Evolutionary conservation across 2,888 invertebrate genomes (phyloP), one percentile per base, ranked within the genome.

Genomic region (Watsonalla binaria): DNA sequence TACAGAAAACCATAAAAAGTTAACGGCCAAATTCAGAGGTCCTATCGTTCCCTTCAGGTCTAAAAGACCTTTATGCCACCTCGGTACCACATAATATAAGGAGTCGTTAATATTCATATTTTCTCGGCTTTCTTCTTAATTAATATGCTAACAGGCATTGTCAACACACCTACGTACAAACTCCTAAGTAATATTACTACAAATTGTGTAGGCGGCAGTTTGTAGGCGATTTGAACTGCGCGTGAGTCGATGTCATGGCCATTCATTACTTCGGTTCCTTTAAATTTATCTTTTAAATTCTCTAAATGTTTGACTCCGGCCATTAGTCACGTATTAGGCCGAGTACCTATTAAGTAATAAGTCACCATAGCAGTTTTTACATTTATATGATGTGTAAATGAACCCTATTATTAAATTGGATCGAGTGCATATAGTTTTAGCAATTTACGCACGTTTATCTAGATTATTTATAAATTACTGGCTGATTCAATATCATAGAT

Each of bases 81-180:
- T 58, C 62, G 60, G 59, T 58, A 60, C 69, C 65, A 64, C 74
- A 72, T 24, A 24, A 24, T 42, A 42, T 74, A 71, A 74, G 72
- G 75, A 70, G 70, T 68, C 75, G 77, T 82, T 80, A 80, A 82
- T 80, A 84, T 85, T 83, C 80, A 84, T 82, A 80, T 84, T 81
- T 83, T 80, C 73, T 74, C 74, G 74, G 76, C 86, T 89, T 87
- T 88, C 87, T 85, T 88, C 82, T 82, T 86, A 88, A 89, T 89
- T 87, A 88, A 86, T 86, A 88, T 87, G 86, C 86, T 85, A 86
- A 86, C 80, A 84, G 80, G 80, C 84, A 87, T 87, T 86, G 87
- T 87, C 83, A 80, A 80, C 76, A 84, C 86, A 78, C 88, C 88
- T 81, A 88, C 88, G 68, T 71, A 63, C 66, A 66, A 63, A 68